Evolutionary conservation across 64 coral and sea anemone species (phyloP).

Genomic region (Catalaphyllia jardinei): DNA sequence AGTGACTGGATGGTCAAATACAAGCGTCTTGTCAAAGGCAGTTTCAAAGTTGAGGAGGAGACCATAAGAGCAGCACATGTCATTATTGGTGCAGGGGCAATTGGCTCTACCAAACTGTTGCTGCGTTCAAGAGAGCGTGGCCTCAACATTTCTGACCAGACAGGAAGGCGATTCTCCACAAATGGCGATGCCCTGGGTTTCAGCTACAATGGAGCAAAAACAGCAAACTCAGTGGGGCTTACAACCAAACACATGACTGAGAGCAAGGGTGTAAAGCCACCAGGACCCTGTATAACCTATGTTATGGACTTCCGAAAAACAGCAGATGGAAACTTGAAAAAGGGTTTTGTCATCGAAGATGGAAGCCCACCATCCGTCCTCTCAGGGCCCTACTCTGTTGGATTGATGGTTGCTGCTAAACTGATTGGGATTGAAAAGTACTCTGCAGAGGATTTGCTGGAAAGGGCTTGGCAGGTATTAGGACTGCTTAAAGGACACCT

Average conservation of each 20-base stretch:
- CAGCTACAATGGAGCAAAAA: conserved; percentile 51
- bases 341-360: conserved; percentile 54
- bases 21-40: conserved; percentile 33
- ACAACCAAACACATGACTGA: conserved; percentile 11
- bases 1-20: conserved; percentile 68
- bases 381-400: conserved; percentile 19
- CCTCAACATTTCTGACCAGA: conserved; percentile 29
- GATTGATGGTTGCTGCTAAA: conserved; percentile 12
- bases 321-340: background rate
- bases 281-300: conserved; percentile 41
- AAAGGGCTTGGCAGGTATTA: conserved; percentile 46
- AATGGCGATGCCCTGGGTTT: conserved; percentile 53
- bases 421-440: conserved; percentile 32
- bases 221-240: conserved; percentile 53
- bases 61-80: background rate
- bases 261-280: background rate
- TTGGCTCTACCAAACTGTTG: conserved; percentile 65
- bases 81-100: conserved; percentile 57
- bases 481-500: no score
- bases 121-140: conserved; percentile 56
- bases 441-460: conserved; percentile 10
- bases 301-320: conserved; percentile 54
- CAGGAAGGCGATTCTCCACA: conserved; percentile 49
- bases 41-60: background rate
- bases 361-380: conserved; percentile 45